Base-by-base conservation (phyloP, 1,140 invertebrate genomes). In the Solenopsis fugax region DNA sequence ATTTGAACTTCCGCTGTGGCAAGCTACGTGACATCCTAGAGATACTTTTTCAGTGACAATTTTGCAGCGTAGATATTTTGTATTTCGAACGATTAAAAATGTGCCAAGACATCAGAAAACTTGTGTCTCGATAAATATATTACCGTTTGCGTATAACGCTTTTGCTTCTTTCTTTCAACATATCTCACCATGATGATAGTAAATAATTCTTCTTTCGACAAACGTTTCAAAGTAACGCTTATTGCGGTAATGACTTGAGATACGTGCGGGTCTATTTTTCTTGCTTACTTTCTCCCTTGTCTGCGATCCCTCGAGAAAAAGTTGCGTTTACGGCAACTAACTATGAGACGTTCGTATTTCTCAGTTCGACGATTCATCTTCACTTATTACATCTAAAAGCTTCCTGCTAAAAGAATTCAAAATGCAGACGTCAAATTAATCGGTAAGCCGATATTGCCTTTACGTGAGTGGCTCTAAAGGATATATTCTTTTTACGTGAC, bases 1-100 rank as follows among this genome's bases (percentile, higher is more conserved):
- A 84, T 84, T 84, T 84, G 80, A 84, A 75, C 77, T 91, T 91
- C 85, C 89, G 85, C 60, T 77, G 78, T 82, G 85, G 90, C 78
- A 78, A 73, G 84, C 85, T 91, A 90, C 90, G 90, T 90, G 89
- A 76, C 81, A 75, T 75, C 82, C 45, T 75, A n/a, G 29, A 60
- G 69, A 84, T 73, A n/a, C 45, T 84, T 80, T 84, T 84, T 50
- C 52, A 37, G 18, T 54, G 69, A 84, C 80, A 84, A 73, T 84
- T 84, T 84, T 60, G 75, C 80, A 76, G 56, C 65, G 52, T 72
- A 48, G 65, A 50, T 75, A 10, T 75, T 75, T 75, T 60, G 45
- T 84, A 62, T 84, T 73, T 84, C 13, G 29, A 50, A 54, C 54
- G 29, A 52, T 58, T 69, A 69, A 41, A 1, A 29, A 29, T 29